Conservation (phyloP, 2,113 vertebrate genomes). For the Anhinga anhinga region DNA sequence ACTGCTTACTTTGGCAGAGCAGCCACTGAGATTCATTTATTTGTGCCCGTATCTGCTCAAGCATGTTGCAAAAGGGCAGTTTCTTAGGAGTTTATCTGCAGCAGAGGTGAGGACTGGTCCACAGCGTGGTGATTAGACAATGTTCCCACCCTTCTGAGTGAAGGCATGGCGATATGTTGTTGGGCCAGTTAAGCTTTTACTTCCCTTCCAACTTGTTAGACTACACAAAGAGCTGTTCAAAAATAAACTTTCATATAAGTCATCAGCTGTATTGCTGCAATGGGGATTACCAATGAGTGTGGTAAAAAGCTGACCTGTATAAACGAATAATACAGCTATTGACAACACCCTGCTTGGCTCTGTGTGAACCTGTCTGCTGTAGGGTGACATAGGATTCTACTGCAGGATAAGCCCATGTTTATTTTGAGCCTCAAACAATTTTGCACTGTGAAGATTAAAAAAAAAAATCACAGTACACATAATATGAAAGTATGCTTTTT, state of each 20-base stretch:
- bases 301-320: not conserved
- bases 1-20: not conserved
- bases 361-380: not conserved
- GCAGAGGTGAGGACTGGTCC: not conserved
- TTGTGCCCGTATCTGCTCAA: not conserved
- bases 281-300: not conserved
- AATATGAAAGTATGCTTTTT: not conserved
- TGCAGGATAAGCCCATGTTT: not conserved
- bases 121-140: not conserved
- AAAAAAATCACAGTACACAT: not conserved
- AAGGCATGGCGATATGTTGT: not conserved
- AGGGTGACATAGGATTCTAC: not conserved
- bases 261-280: not conserved
- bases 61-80: not conserved
- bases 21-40: not conserved
- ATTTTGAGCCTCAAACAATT: not conserved
- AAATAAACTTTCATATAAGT: not conserved
- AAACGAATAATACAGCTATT: not conserved
- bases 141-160: not conserved
- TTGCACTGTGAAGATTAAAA: not conserved
- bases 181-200: not conserved
- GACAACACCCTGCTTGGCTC: not conserved
- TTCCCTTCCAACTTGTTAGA: not conserved
- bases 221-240: not conserved
- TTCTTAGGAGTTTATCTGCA: not conserved